Base-by-base conservation (phyloP, 2,888 invertebrate species). In the Callyntrura sp. region DNA sequence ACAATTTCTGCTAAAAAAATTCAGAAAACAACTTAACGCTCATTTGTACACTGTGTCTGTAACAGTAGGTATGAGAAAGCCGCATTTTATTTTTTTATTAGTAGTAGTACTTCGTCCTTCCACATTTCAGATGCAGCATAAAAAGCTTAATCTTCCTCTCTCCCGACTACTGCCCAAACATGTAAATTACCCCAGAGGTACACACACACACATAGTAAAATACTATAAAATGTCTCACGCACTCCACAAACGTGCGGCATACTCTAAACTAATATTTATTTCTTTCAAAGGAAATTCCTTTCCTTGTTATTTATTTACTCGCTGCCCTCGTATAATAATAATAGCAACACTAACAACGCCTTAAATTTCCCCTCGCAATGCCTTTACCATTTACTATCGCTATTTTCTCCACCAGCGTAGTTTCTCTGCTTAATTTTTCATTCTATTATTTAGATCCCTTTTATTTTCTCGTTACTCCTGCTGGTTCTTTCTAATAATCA, bases 251-350 rank as follows among this genome's bases (percentile, higher is more conserved):
- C 17, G 57, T 17, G 57, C 17, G 17, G 20, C 17, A 57, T 1
- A 57, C 57, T 17, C 17, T 57, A 57, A 57, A 57, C n/a, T 57
- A 17, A 57, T 57, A 17, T 17, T 14, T 57, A 17, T 57, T 20
- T 57, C 57, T 57, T 51, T 14, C 51, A 14, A 51, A 51, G 14
- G 11, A 11, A 11, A 11, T 51, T 51, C 51, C 11, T 14, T 51
- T 51, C 51, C 51, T 14, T 51, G 57, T 57, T 57, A 57, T 57
- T 57, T 57, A 57, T 57, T 57, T 57, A 57, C 57, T 57, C 57
- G 20, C n/a, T 17, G 17, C 17, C 5, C 14, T 17, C n/a, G n/a
- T n/a, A 14, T 57, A 57, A 57, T 57, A 57, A 17, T 57, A 17
- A 17, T 57, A 57, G 8, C 57, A 57, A 57, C n/a, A n/a, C n/a